Percentiles rank a stretch among this genome's conserved stretches.
These are phyloP conservation scores for Melipona bicolor DNA, from an alignment of 2,888 invertebrate species.

Conservation along the genomic window DNA sequence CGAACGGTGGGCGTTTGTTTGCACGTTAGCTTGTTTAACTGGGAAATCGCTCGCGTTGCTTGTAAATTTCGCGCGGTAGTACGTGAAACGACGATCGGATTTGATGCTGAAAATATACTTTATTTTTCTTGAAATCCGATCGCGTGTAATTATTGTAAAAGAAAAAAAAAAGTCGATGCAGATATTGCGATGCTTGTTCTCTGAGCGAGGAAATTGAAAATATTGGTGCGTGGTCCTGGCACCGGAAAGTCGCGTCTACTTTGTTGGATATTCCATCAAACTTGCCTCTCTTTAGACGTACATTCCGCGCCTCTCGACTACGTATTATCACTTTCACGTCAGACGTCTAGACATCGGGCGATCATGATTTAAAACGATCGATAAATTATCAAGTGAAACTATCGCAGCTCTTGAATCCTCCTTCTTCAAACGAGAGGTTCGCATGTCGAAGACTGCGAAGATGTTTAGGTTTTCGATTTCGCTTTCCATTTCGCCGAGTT, in stretches of 20 bases:
- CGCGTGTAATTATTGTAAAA: no score
- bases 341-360: constrained; percentile 12
- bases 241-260: neutral
- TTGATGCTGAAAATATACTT: no score
- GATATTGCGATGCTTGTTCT: no score
- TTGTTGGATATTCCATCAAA: neutral
- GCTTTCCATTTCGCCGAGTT: neutral
- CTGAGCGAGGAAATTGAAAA: no score
- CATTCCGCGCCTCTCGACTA: neutral
- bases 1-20: neutral
- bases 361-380: constrained; percentile 25
- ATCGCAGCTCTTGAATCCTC: neutral
- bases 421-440: neutral
- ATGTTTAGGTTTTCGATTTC: no score
- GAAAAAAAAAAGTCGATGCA: no score
- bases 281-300: constrained; percentile 1
- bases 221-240: neutral
- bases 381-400: constrained; percentile 33
- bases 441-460: neutral
- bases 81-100: neutral
- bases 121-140: no score
- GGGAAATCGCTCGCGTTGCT: constrained; percentile 14
- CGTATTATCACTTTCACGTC: constrained; percentile 15
- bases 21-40: constrained; percentile 16
- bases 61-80: neutral